Base-by-base conservation (phyloP, 2,113 vertebrate genomes). In the Chamaea fasciata region DNA sequence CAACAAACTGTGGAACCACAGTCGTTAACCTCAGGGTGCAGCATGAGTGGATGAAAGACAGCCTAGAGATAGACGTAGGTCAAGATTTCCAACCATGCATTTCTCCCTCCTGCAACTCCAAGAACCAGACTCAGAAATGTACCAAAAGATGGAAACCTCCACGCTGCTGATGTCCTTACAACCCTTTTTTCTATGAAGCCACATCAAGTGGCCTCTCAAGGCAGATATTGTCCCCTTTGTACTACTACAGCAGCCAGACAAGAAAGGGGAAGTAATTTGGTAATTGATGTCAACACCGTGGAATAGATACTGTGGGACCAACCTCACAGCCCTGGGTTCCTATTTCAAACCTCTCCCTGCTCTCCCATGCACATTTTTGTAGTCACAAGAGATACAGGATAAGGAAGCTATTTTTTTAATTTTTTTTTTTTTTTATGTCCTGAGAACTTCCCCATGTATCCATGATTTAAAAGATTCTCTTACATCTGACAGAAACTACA, bases 41-140 rank as follows among this genome's bases (percentile, higher is more conserved):
- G 24, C 17, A 42, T 1, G 5, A 52, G 49, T n/a, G 35, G 16
- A 47, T 52, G 41, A 73, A 91, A 60, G 52, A 33, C 4, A 62
- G 39, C 28, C 31, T 28, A 67, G 59, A 49, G 24, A 10, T 4
- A n/a, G 0, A 3, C 1, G 5, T n/a, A 59, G 11, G 4, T 44
- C 19, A 57, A 46, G 7, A 50, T 59, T 67, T 70, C 87, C 56
- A 87, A 26, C 17, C 60, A 42, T 1, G 1, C 9, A 13, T 41
- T 47, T 60, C 18, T 81, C 42, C 47, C 73, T 57, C 41, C n/a
- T 52, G 44, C 60, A 41, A 0, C 8, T 70, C 69, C 64, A 74
- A 89, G 73, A 31, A 74, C 31, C 60, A 53, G 50, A 19, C n/a
- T 35, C 42, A n/a, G 42, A 90, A 44, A 35, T 1, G 1, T 20